Percentiles rank a stretch among this genome's conserved stretches.
These are phyloP conservation scores for Meiosimyza platycephala DNA, from an alignment of 2,888 invertebrate species.

Conservation along the genomic window DNA sequence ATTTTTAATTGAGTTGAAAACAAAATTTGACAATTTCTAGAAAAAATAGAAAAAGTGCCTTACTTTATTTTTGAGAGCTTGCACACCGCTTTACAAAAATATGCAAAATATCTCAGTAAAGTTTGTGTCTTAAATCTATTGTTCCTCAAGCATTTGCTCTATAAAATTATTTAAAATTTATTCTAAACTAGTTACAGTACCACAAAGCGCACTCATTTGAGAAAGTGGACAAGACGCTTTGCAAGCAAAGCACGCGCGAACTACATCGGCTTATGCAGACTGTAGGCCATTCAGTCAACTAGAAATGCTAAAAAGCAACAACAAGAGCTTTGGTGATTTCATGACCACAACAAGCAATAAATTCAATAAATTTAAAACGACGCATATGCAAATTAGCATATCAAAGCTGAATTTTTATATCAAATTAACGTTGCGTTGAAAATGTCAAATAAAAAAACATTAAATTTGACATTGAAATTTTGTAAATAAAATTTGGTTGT, in stretches of 20 bases:
- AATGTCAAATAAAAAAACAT: not conserved
- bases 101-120: no score
- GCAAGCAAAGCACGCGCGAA: not conserved
- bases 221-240: not conserved
- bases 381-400: not conserved
- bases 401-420: not conserved
- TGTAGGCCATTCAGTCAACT: not conserved
- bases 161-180: no score
- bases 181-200: no score
- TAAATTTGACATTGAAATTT: conserved; percentile 5
- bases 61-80: no score
- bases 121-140: no score
- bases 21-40: not conserved
- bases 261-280: not conserved
- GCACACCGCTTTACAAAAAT: no score
- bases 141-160: no score
- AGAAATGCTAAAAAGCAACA: not conserved
- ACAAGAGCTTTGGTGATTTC: not conserved
- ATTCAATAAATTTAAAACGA: not conserved
- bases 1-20: not conserved
- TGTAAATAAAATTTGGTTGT: not conserved
- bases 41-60: no score
- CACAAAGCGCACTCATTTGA: no score
- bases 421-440: not conserved
- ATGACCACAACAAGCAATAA: no score